Conservation (phyloP, 2,113 vertebrate species). For the Gnathonemus echidnorhynchus region DNA sequence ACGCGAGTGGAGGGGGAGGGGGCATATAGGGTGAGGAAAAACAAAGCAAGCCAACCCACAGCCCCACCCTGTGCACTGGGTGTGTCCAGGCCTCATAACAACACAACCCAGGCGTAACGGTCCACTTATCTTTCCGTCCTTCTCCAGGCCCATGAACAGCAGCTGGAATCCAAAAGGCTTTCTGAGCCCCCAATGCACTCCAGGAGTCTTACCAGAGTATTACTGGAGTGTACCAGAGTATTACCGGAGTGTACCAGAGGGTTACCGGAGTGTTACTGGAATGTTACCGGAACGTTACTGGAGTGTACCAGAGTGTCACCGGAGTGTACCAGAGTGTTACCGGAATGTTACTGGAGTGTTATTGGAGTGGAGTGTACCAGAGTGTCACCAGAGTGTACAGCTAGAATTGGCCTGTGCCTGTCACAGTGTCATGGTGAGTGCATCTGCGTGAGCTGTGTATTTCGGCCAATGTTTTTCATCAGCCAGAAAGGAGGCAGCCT, state of each 20-base stretch:
- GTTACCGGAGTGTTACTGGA: neutral
- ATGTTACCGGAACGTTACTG: too few species aligned
- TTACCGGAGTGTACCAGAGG: too few species aligned
- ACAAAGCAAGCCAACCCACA: neutral
- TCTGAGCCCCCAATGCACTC: neutral
- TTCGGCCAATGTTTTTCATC: neutral
- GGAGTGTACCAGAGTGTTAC: too few species aligned
- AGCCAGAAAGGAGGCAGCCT: neutral
- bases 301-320: too few species aligned
- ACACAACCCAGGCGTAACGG: neutral
- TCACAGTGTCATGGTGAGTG: neutral
- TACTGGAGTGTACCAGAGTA: neutral
- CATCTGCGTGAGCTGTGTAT: neutral
- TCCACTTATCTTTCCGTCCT: neutral
- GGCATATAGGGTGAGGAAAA: neutral
- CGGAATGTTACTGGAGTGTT: neutral
- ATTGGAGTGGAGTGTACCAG: too few species aligned
- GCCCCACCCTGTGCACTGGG: neutral
- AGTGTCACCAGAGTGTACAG: neutral
- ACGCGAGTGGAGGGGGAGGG: neutral
- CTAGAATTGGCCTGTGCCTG: neutral
- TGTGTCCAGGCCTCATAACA: neutral
- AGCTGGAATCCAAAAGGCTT: neutral
- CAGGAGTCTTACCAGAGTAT: neutral
- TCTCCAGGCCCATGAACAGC: neutral